Base-by-base conservation (phyloP, 2,797 vertebrate species). In the Chiloscyllium punctatum region DNA sequence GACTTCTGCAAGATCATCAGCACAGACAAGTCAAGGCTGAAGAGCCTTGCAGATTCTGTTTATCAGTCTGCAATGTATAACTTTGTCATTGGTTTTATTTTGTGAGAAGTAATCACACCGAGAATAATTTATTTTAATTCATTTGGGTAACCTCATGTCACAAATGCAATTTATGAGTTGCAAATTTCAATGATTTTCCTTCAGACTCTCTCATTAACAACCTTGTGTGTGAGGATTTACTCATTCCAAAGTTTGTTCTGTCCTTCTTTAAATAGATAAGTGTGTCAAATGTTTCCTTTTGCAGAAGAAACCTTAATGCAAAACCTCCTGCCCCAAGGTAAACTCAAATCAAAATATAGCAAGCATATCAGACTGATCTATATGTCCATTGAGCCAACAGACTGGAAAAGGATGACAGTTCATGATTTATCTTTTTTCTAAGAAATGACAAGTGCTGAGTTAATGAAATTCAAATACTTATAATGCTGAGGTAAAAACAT, bases 151-250 rank as follows among this genome's bases (percentile, higher is more conserved):
- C 62, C n/a, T 92, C n/a, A 27, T 7, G 37, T 92, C 62, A 92
- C n/a, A 68, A 18, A 68, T 92, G 33, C 15, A 66, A 90, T 90
- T 88, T 88, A 51, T 57, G 48, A 57, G 23, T n/a, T n/a, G 33
- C 4, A n/a, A 62, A 91, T n/a, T 33, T 57, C 88, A 91, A 66
- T 91, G 88, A n/a, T 62, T 91, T 91, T 91, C 16, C 57, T 91
- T 62, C n/a, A 57, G 57, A n/a, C 57, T 37, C 57, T 16, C 53
- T 90, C 87, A 62, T 53, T 62, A 30, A n/a, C 88, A 91, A 48
- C 82, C 6, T 84, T 42, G 82, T 37, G 82, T 25, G 23, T 48
- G 7, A 84, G 82, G 82, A 84, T 84, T 84, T n/a, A 91, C 57
- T 62, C 21, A 16, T n/a, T 33, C 16, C 30, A 91, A 66, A 91